A percentile compares a stretch with the other conserved stretches of the same genome.
Conservation (phyloP, 1,140 invertebrate genomes). For the Drosophila ohnishii region DNA sequence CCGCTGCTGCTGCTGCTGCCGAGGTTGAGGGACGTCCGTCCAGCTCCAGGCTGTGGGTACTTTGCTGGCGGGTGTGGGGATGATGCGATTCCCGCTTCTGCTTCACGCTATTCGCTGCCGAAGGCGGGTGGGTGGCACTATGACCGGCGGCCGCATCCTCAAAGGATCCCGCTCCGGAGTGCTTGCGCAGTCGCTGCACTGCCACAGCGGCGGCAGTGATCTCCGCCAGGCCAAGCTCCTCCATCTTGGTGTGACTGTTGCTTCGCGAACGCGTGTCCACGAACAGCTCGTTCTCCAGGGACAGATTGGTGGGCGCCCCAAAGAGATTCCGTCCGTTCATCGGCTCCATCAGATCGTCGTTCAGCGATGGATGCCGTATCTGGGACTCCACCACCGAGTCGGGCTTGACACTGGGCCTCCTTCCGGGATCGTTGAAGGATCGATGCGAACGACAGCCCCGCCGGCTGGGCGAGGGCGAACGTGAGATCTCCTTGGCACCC, state of each 20-base stretch:
- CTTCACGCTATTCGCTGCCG: slow-evolving; percentile 72
- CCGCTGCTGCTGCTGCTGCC: slow-evolving; percentile 55
- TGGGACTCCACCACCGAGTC: slow-evolving; percentile 75
- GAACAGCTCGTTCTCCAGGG: slow-evolving; percentile 79
- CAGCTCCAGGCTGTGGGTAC: slow-evolving; percentile 79
- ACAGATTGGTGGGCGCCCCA: slow-evolving; percentile 66
- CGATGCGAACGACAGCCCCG: slow-evolving; percentile 79
- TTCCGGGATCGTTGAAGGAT: slow-evolving; percentile 76
- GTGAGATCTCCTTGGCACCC: slow-evolving; percentile 66
- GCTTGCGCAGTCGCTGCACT: slow-evolving; percentile 70
- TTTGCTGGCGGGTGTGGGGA: slow-evolving; percentile 74
- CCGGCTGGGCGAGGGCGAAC: slow-evolving; percentile 79
- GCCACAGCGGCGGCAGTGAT: slow-evolving; percentile 63
- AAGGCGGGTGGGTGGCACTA: slow-evolving; percentile 69
- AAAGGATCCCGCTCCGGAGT: slow-evolving; percentile 72
- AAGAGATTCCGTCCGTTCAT: slow-evolving; percentile 56
- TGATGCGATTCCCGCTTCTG: slow-evolving; percentile 67
- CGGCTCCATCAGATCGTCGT: slow-evolving; percentile 77
- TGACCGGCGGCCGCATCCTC: slow-evolving; percentile 70
- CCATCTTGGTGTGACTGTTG: slow-evolving; percentile 82
- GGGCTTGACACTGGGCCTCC: slow-evolving; percentile 68
- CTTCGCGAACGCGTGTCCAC: slow-evolving; percentile 79
- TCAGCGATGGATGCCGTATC: slow-evolving; percentile 79
- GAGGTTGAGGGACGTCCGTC: slow-evolving; percentile 74
- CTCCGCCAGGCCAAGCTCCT: slow-evolving; percentile 74